Evolutionary conservation across 1,140 invertebrate species (phyloP).

Genomic region (fruit fly (Drosophila melanogaster)): DNA sequence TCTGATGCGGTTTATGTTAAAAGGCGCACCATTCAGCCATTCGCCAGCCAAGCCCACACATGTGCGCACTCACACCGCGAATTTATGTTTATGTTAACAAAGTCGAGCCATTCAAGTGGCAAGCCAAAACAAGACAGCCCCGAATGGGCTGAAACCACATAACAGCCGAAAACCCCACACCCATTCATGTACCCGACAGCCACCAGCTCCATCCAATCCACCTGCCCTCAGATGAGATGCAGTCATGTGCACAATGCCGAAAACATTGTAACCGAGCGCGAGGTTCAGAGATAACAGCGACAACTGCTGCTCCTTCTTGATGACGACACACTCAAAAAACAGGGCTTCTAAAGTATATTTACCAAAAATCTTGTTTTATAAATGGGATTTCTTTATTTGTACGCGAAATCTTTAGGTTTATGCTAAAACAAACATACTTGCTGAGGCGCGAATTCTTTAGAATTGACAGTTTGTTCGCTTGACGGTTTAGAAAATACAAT

Average conservation of each 20-base stretch:
- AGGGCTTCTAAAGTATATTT: fast-evolving
- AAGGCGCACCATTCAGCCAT: conserved; percentile 32
- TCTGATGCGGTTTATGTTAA: conserved; percentile 77
- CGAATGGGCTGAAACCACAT: conserved; percentile 6
- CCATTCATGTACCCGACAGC: background rate
- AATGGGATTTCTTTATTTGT: no score
- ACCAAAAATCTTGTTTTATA: background rate
- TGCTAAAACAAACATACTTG: no score
- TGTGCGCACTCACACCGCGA: conserved; percentile 36
- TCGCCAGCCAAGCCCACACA: conserved; percentile 9
- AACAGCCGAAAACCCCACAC: background rate
- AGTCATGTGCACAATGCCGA: conserved; percentile 75
- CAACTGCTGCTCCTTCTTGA: conserved; percentile 24
- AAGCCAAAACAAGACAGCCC: conserved; percentile 71
- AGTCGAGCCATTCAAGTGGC: conserved; percentile 80
- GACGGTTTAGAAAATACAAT: no score
- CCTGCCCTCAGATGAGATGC: conserved; percentile 50
- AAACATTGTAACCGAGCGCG: conserved; percentile 68
- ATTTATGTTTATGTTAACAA: conserved; percentile 83
- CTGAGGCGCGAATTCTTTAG: background rate
- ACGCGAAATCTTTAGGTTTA: no score
- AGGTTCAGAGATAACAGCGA: conserved; percentile 65
- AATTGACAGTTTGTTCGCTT: background rate
- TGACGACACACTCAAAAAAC: conserved; percentile 19
- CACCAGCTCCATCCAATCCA: background rate